Evolutionary conservation across 2,888 invertebrate genomes (phyloP).

Genomic region (Elysia crispata): DNA sequence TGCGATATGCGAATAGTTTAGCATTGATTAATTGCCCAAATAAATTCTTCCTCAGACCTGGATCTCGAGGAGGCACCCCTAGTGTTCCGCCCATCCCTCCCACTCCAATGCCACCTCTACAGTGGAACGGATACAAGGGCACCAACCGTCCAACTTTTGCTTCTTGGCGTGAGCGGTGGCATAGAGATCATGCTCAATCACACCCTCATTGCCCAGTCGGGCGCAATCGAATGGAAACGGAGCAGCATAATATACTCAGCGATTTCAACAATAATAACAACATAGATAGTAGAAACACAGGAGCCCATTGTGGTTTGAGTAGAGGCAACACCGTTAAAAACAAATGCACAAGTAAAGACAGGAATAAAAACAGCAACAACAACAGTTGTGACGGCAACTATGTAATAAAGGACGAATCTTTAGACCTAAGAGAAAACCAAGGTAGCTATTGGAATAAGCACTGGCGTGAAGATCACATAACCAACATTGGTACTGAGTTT

Average conservation of each 20-base stretch:
- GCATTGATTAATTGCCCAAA: no score
- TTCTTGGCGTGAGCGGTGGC: conserved; percentile 41
- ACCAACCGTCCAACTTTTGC: conserved; percentile 34
- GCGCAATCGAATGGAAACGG: neutral
- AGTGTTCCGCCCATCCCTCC: neutral
- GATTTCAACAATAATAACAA: neutral
- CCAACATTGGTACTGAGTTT: neutral
- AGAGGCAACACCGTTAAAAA: neutral
- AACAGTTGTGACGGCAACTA: neutral
- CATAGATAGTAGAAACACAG: neutral
- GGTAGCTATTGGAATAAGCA: neutral
- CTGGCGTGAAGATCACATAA: neutral
- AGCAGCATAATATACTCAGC: neutral
- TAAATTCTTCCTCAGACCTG: no score
- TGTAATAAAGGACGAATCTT: neutral
- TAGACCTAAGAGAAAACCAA: neutral
- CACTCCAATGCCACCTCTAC: conserved; percentile 42
- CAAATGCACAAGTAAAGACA: neutral
- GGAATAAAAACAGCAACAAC: neutral
- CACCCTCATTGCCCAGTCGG: neutral
- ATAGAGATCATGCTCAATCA: neutral
- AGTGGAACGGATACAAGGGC: conserved; percentile 33
- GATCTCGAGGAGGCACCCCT: no score
- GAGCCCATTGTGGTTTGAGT: neutral
- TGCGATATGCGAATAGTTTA: no score